phyloP scores from a whole-genome alignment of 2,113 vertebrate species.

The Ageneiosus marmoratus region DNA sequence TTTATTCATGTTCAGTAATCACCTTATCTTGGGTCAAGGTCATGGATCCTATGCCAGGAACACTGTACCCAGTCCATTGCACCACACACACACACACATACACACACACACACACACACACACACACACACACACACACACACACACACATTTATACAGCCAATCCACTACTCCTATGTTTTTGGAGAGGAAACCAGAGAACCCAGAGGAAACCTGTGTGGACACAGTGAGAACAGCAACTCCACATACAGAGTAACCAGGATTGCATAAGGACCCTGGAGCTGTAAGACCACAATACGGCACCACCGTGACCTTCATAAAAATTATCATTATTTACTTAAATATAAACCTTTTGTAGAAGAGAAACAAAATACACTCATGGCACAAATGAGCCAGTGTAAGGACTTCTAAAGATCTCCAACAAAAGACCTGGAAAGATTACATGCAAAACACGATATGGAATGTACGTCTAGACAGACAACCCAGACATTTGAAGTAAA shows the following conservation, averaged over 20 bases:
- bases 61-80: neutral
- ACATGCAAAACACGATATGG: slow-evolving; percentile 21
- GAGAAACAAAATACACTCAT: neutral
- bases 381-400: neutral
- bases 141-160: neutral
- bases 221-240: neutral
- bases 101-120: neutral
- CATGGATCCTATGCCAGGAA: too few species aligned
- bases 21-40: too few species aligned
- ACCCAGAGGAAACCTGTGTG: neutral
- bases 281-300: neutral
- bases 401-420: neutral
- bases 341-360: neutral
- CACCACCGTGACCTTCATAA: neutral
- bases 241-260: neutral
- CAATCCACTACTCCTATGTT: neutral
- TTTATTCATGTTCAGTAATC: too few species aligned
- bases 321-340: neutral
- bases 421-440: slow-evolving; percentile 12
- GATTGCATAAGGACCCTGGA: neutral
- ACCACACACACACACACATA: neutral
- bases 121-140: neutral
- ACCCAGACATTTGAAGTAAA: slow-evolving; percentile 56
- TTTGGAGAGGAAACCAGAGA: neutral
- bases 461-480: slow-evolving; percentile 25